Evolutionary conservation across 2,888 invertebrate species (phyloP).

Genomic region (Drosophila eohydei): DNA sequence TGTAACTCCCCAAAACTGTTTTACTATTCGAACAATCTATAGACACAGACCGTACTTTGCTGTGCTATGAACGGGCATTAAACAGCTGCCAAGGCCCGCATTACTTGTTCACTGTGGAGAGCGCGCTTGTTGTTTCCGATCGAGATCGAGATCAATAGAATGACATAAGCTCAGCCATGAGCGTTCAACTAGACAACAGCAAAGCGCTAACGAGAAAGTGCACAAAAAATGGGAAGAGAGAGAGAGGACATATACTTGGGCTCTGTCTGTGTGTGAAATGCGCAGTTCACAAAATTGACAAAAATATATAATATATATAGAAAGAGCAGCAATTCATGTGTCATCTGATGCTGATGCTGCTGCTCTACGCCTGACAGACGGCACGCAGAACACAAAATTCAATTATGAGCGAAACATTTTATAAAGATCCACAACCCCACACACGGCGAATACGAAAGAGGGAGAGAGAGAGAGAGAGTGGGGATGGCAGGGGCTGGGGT

Average conservation of each 20-base stretch:
- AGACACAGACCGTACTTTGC: not conserved
- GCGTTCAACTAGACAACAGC: slow-evolving; percentile 54
- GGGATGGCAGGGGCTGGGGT: not conserved
- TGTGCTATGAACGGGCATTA: not conserved
- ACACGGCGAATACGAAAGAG: no score
- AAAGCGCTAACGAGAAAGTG: slow-evolving; percentile 37
- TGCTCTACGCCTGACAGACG: slow-evolving; percentile 25
- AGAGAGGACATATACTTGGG: not conserved
- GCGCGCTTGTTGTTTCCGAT: slow-evolving; percentile 59
- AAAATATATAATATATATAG: slow-evolving; percentile 35
- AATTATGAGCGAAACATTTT: slow-evolving; percentile 61
- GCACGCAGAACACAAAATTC: slow-evolving; percentile 50
- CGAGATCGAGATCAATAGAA: slow-evolving; percentile 70
- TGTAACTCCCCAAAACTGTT: no score
- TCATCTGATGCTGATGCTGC: slow-evolving; percentile 36
- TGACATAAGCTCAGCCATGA: slow-evolving; percentile 72
- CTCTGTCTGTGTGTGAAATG: slow-evolving; percentile 49
- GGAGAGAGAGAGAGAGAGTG: not conserved
- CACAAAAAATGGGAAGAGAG: slow-evolving; percentile 31
- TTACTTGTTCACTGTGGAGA: slow-evolving; percentile 19
- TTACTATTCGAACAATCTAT: not conserved
- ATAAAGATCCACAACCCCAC: slow-evolving; percentile 24
- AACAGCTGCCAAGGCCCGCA: not conserved
- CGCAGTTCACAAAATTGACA: slow-evolving; percentile 65
- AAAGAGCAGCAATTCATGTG: slow-evolving; percentile 28